Base-by-base conservation (phyloP, 2,113 vertebrate genomes). In the Varanus salvator region DNA sequence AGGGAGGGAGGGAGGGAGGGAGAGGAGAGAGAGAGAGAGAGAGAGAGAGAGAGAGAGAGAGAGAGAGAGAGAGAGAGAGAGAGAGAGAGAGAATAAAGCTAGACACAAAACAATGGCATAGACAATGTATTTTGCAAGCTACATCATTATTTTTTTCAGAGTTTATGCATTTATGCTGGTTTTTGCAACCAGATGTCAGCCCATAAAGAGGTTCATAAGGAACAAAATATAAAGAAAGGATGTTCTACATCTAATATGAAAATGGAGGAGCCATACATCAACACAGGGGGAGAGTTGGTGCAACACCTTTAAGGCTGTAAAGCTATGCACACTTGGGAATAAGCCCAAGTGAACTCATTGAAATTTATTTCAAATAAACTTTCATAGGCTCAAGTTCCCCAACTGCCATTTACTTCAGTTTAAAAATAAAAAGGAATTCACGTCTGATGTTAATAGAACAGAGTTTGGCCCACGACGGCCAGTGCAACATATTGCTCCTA, bases 41-140 rank as follows among this genome's bases (percentile, higher is more conserved):
- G n/a, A n/a, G n/a, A n/a, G n/a, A n/a, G n/a, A n/a, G n/a, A n/a
- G n/a, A n/a, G n/a, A 84, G 74, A 0, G 0, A 94, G 89, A 31
- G 27, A 50, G 91, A 80, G 91, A 85, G 90, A 84, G 74, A 0
- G 0, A 94, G 89, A 31, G 27, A 95, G 21, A 34, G 27, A 31
- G 14, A 17, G 91, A 84, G 74, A 0, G 0, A 94, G 89, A 31
- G 27, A 50, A 44, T 44, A 44, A 44, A 44, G 38, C 38, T 95
- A 92, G 91, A 90, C 93, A 95, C 94, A 82, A 87, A 94, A 80
- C 95, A 95, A 89, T 89, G 19, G 92, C 91, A 94, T 86, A 94
- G 96, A 91, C 91, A 54, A 96, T 92, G 91, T 12, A 0, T 92
- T 91, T 85, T 89, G 92, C 93, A 95, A 96, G 93, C 96, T 95